A percentile compares a stretch with the other conserved stretches of the same genome.
phyloP scores from a whole-genome alignment of 2,888 invertebrate species.

The Nomada hirtipes region DNA sequence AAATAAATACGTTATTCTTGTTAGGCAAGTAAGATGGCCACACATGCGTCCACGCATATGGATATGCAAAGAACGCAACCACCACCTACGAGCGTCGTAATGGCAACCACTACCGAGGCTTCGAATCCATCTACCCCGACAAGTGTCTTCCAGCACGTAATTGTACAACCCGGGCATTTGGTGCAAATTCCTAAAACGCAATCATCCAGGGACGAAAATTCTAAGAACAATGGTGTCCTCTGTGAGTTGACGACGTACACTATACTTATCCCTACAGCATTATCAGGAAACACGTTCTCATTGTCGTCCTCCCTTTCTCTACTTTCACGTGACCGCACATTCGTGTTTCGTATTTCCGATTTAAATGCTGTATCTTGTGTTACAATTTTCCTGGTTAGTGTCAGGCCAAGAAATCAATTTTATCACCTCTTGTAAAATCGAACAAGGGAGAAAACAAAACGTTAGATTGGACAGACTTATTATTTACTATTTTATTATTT shows the following conservation, averaged over 20 bases:
- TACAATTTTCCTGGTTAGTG: not conserved
- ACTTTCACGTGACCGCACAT: not conserved
- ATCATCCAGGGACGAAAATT: slow-evolving; percentile 77
- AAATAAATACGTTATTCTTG: slow-evolving; percentile 39
- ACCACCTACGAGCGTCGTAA: slow-evolving; percentile 77
- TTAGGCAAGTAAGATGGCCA: slow-evolving; percentile 77
- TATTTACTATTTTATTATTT: slow-evolving; percentile 34
- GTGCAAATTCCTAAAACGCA: slow-evolving; percentile 87
- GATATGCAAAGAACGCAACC: slow-evolving; percentile 79
- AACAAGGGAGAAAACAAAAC: too few relatives aligned
- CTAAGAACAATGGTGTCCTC: slow-evolving; percentile 80
- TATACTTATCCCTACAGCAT: not conserved
- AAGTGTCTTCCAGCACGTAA: slow-evolving; percentile 88
- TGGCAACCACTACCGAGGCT: slow-evolving; percentile 79
- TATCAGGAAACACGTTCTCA: too few relatives aligned
- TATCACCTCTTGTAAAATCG: not conserved
- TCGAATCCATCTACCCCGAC: slow-evolving; percentile 79
- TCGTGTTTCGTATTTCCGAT: not conserved
- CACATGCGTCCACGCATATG: slow-evolving; percentile 75
- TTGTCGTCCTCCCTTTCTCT: not conserved
- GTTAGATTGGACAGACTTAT: not conserved
- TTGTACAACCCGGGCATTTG: slow-evolving; percentile 92
- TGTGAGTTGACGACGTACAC: slow-evolving; percentile 74
- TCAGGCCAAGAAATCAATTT: not conserved
- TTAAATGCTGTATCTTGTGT: not conserved